A percentile compares a stretch with the other conserved stretches of the same genome.
phyloP scores from a whole-genome alignment of 2,797 vertebrate genomes.

The Pangasius krempfi region DNA sequence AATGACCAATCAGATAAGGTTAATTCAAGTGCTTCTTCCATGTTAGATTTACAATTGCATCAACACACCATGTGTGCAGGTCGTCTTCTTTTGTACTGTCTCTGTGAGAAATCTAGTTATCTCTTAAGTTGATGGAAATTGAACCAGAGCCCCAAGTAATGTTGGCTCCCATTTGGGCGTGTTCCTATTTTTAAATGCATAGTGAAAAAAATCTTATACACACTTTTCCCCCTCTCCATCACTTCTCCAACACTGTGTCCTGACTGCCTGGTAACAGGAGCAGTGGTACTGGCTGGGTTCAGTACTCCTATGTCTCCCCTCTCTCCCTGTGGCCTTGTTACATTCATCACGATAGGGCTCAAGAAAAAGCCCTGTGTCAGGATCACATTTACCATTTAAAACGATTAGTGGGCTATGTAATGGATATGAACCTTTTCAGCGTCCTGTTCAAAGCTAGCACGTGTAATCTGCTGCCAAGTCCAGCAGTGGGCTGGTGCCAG shows the following conservation, averaged over 20 bases:
- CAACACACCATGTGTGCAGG: not conserved
- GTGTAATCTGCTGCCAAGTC: slow-evolving; percentile 23
- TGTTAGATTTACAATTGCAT: not conserved
- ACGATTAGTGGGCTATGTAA: slow-evolving; percentile 42
- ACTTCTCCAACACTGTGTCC: slow-evolving; percentile 31
- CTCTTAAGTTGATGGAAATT: not conserved
- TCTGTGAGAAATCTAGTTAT: not conserved
- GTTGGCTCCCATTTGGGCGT: not conserved
- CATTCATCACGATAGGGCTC: slow-evolving; percentile 33
- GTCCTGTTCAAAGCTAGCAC: slow-evolving; percentile 27
- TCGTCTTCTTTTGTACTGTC: not conserved
- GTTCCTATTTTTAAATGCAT: not conserved
- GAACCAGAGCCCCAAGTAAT: not conserved
- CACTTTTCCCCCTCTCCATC: slow-evolving; percentile 22
- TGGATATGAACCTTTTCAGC: slow-evolving; percentile 7
- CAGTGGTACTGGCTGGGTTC: slow-evolving; percentile 18
- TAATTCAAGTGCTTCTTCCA: not conserved
- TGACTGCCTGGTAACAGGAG: slow-evolving; percentile 36
- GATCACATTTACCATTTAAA: slow-evolving; percentile 46
- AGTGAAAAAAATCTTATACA: not conserved
- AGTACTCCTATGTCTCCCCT: slow-evolving; percentile 31
- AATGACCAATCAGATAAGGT: not conserved
- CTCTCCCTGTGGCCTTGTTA: slow-evolving; percentile 38
- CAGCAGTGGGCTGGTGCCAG: slow-evolving; percentile 26
- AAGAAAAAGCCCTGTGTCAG: slow-evolving; percentile 12